These are phyloP conservation scores for Erythrolamprus reginae DNA, from an alignment of 2,113 vertebrate species.

Conservation along the genomic window DNA sequence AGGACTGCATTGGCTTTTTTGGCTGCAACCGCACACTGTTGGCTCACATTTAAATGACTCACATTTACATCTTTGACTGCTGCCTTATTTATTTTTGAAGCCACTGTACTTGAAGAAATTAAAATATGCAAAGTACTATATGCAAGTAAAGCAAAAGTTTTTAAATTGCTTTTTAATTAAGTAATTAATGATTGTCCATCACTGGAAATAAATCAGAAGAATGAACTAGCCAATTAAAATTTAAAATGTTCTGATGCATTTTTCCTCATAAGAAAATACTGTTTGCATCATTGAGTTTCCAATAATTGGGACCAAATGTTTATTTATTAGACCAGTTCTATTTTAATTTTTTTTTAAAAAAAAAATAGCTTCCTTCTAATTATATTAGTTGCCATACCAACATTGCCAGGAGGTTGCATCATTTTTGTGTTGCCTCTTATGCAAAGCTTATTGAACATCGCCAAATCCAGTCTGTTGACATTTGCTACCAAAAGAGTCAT, in stretches of 20 bases:
- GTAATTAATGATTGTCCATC: conserved; percentile 16
- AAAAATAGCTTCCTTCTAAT: conserved; percentile 18
- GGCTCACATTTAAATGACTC: background rate
- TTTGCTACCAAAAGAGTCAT: conserved; percentile 6
- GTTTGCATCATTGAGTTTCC: background rate
- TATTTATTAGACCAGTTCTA: conserved; percentile 4
- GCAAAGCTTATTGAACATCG: conserved; percentile 5
- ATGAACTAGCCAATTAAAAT: background rate
- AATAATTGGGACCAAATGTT: conserved; percentile 3
- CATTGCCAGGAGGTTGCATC: conserved; percentile 13
- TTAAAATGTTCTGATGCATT: background rate
- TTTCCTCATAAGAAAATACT: background rate
- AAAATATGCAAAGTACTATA: background rate
- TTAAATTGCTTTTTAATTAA: conserved; percentile 20
- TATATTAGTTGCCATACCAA: conserved; percentile 2
- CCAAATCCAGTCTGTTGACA: conserved; percentile 12
- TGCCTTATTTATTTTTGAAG: conserved; percentile 9
- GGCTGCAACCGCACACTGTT: too few relatives aligned
- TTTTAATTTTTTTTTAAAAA: background rate
- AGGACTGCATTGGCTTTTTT: too few relatives aligned
- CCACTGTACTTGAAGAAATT: conserved; percentile 1
- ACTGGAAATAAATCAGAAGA: conserved; percentile 2
- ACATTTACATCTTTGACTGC: conserved; percentile 27
- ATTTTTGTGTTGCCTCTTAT: conserved; percentile 13
- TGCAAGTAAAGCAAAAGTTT: conserved; percentile 19